Evolutionary conservation across 2,888 invertebrate species (phyloP).

Genomic region (Ceramica pisi): DNA sequence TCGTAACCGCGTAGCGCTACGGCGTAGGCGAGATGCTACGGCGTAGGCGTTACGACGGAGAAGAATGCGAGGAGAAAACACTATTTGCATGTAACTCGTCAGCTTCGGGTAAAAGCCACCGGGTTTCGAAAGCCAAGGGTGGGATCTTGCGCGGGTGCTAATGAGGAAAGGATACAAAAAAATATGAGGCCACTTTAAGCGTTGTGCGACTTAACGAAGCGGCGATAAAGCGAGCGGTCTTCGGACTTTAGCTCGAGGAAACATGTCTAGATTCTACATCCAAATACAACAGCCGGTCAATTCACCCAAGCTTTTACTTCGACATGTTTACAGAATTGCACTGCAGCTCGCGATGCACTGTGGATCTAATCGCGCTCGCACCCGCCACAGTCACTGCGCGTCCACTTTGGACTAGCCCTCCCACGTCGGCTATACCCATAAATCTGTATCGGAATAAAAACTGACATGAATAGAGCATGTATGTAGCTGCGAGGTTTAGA

Average conservation of each 20-base stretch:
- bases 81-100: conserved; percentile 29
- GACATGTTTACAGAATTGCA: no score
- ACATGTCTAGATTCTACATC: not conserved
- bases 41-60: conserved; percentile 37
- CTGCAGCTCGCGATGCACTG: not conserved
- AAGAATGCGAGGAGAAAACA: conserved; percentile 10
- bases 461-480: conserved; percentile 22
- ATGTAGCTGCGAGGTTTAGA: conserved; percentile 42
- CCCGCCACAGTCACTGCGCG: no score
- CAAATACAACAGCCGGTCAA: not conserved
- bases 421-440: conserved; percentile 38
- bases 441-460: conserved; percentile 53
- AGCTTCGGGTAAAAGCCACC: conserved; percentile 10
- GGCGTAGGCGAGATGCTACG: conserved; percentile 57
- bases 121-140: not conserved
- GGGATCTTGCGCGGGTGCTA: not conserved
- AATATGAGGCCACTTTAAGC: not conserved
- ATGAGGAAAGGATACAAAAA: not conserved
- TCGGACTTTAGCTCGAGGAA: not conserved
- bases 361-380: not conserved
- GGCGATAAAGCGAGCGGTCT: not conserved
- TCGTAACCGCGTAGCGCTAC: conserved; percentile 55
- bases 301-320: no score
- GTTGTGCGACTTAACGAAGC: not conserved
- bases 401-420: not conserved